Conservation (phyloP, 2,113 vertebrate genomes). For the Marmota monax region DNA sequence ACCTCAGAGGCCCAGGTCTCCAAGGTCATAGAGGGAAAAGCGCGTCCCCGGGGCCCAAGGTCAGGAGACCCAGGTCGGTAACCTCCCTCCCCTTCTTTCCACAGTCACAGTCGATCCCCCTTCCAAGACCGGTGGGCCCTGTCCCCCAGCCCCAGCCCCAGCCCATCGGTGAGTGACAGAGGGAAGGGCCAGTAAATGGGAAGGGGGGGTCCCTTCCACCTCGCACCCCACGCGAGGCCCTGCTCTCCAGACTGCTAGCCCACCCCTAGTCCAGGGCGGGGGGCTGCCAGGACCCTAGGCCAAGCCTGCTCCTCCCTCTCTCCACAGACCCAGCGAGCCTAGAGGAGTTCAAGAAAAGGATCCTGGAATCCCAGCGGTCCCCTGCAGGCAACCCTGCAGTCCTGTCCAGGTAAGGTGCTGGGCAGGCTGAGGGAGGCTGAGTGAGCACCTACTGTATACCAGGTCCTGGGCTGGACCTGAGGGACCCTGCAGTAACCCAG, state of each 20-base stretch:
- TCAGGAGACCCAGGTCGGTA: neutral
- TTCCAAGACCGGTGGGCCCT: neutral
- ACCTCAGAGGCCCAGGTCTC: neutral
- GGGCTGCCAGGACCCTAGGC: neutral
- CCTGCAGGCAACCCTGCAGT: neutral
- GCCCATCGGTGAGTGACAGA: slow-evolving; percentile 73
- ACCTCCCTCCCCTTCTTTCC: neutral
- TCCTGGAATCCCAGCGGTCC: slow-evolving; percentile 62
- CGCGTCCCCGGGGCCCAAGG: neutral
- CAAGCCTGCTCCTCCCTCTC: neutral
- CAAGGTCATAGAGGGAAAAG: neutral
- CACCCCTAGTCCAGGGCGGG: neutral
- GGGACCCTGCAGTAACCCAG: neutral
- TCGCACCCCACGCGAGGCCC: too few species aligned
- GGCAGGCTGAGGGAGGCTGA: neutral
- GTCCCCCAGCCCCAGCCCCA: neutral
- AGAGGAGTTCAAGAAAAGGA: slow-evolving; percentile 77
- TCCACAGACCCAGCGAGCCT: slow-evolving; percentile 48
- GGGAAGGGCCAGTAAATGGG: too few species aligned
- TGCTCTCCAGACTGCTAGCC: neutral
- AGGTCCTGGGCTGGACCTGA: neutral
- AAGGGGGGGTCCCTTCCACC: neutral
- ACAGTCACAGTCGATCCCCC: neutral
- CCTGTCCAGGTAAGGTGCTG: slow-evolving; percentile 51
- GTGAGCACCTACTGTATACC: neutral